A percentile compares a stretch with the other conserved stretches of the same genome.
phyloP scores from a whole-genome alignment of 2,888 invertebrate genomes.

The Himalopsyche anomala region DNA sequence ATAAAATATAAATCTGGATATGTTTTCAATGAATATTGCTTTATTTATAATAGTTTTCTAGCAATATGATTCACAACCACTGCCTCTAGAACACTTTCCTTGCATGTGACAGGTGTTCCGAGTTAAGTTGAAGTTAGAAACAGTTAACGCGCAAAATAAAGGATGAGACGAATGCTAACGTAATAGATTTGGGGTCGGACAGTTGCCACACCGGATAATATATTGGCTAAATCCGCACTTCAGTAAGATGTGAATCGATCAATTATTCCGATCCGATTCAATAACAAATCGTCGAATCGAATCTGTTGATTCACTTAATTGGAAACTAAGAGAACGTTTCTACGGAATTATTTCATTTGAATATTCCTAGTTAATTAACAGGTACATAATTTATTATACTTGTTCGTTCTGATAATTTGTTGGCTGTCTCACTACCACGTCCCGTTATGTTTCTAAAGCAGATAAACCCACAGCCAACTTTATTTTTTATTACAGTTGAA shows the following conservation, averaged over 20 bases:
- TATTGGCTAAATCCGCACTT: constrained; percentile 18
- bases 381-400: neutral
- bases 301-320: constrained; percentile 26
- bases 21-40: no score
- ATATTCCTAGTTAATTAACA: neutral
- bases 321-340: neutral
- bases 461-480: neutral
- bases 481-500: neutral
- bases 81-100: neutral
- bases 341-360: neutral
- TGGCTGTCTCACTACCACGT: no score
- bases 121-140: constrained; percentile 36
- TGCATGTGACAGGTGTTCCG: constrained; percentile 43
- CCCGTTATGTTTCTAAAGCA: no score
- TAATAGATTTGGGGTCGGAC: constrained; percentile 36
- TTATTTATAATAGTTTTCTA: neutral
- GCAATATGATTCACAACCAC: neutral
- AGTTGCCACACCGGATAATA: constrained; percentile 1
- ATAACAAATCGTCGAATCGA: neutral
- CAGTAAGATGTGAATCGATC: constrained; percentile 8
- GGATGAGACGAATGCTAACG: constrained; percentile 26
- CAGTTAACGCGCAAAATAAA: constrained; percentile 33
- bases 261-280: constrained; percentile 11
- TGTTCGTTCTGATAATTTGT: neutral
- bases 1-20: no score